Percentiles rank a stretch among this genome's conserved stretches.
phyloP scores from a whole-genome alignment of 1,140 invertebrate species.

The Microplitis demolitor region DNA sequence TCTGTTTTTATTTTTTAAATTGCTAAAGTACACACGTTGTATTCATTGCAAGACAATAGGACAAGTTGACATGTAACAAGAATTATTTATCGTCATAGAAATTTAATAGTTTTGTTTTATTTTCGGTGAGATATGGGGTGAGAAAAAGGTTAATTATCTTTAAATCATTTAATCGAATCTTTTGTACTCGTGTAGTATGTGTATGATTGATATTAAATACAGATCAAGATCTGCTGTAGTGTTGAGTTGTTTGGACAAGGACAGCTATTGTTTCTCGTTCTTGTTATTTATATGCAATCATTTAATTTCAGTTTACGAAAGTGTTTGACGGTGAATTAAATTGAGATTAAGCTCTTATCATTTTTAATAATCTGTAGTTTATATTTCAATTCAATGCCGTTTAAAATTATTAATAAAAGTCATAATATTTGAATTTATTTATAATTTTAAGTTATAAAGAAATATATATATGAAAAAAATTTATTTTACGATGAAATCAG shows the following conservation, averaged over 20 bases:
- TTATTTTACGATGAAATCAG: background rate
- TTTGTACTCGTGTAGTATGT: background rate
- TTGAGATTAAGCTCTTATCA: background rate
- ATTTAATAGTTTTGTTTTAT: background rate
- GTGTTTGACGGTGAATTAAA: background rate
- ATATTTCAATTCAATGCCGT: background rate
- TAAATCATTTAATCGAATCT: background rate
- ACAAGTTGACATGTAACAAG: constrained; percentile 3
- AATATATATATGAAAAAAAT: background rate
- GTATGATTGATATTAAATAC: constrained; percentile 1
- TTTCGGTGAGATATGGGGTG: background rate
- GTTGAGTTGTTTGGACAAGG: background rate
- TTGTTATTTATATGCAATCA: background rate
- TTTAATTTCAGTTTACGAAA: background rate
- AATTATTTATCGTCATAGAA: background rate
- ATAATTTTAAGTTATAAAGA: too few species aligned
- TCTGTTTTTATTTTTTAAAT: background rate
- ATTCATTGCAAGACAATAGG: background rate
- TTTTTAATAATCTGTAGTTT: background rate
- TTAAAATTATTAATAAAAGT: too few species aligned
- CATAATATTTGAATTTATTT: too few species aligned
- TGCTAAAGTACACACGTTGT: background rate
- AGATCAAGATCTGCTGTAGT: constrained; percentile 7
- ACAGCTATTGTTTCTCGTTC: background rate
- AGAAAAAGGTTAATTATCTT: constrained; percentile 11